Evolutionary conservation across 2,888 invertebrate species (phyloP), one percentile per base, ranked within the genome.

Genomic region (Arge pagana): DNA sequence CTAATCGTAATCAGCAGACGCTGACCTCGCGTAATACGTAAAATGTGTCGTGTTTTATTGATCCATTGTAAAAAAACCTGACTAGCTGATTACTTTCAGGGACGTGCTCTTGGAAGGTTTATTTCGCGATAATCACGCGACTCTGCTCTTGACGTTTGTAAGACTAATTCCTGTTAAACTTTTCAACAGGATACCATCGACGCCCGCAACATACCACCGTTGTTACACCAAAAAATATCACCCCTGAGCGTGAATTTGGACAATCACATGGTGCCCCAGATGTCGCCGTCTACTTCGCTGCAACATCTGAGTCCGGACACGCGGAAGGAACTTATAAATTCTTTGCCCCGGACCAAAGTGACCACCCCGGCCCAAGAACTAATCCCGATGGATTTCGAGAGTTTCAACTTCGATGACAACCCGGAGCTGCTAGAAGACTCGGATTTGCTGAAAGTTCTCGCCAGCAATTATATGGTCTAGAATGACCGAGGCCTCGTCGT

Each of bases 191-290:
- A 63, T 13, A 33, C 43, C 33, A 23, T 57, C 41, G 58, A 62
- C 16, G 59, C 63, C n/a, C 57, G 65, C 26, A 56, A 54, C 41
- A 57, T 64, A 41, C 62, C 64, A 6, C 52, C 56, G 16, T 4
- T 58, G 15, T 19, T 54, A 10, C n/a, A 30, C 7, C 37, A 52
- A 6, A 59, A 40, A 16, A 10, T 61, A 16, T 50, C 56, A 0
- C 63, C 65, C 6, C 35, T 65, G 18, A 56, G 55, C 7, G 40
- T 66, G 23, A 53, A 57, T 26, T 42, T 65, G 55, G 65, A 66
- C 18, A 63, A 62, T 30, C 66, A 65, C 31, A 57, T 54, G 53
- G 63, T 66, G 18, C 63, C 65, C 1, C 63, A 57, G 10, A 37
- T 36, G 19, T 37, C 37, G 10, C 16, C 11, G 3, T 21, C n/a